Base-by-base conservation (phyloP, 2,113 vertebrate genomes). In the Nannobrachium achirus region DNA sequence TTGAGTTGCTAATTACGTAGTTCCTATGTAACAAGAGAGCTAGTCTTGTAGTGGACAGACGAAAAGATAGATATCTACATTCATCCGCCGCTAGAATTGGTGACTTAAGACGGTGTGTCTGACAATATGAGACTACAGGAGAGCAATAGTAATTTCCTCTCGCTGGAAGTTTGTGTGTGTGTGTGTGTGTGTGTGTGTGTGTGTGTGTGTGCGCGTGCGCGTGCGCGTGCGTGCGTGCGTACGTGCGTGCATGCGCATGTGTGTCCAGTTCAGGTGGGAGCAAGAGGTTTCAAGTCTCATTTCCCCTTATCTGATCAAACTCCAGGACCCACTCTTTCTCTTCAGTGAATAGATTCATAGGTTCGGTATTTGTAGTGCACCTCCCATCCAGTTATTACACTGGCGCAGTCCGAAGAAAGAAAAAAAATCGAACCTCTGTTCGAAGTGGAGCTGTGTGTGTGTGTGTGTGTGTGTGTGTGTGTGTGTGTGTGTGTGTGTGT, bases 1-100 rank as follows among this genome's bases (percentile, higher is more conserved):
- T 83, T 84, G 19, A 77, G 57, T 78, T 73, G 65, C 49, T 86
- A 72, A 86, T 84, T 78, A 84, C 4, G 2, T 55, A 10, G 45
- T 66, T 15, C 18, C 49, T 61, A 66, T 73, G 87, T 86, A 86
- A 90, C 75, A 51, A 42, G 80, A 89, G 84, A 84, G 33, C 25
- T 5, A 33, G 25, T 33, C 25, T 33, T 33, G 25, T 25, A 25
- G 25, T 33, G 3, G 25, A 33, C 25, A 33, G 25, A 33, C 25
- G 1, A 33, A 33, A 4, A 33, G 20, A 25, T 25, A 25, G 25
- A 33, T 33, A 33, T 33, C 25, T 33, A 33, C 25, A 33, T 33
- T 33, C 25, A 33, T 33, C 25, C 25, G 25, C 25, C 25, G 2
- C 25, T 33, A 33, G 25, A 33, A 33, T 4, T 33, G 25, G 25